Conservation (phyloP, 2,797 vertebrate species). For the Sebastes iracundus region DNA sequence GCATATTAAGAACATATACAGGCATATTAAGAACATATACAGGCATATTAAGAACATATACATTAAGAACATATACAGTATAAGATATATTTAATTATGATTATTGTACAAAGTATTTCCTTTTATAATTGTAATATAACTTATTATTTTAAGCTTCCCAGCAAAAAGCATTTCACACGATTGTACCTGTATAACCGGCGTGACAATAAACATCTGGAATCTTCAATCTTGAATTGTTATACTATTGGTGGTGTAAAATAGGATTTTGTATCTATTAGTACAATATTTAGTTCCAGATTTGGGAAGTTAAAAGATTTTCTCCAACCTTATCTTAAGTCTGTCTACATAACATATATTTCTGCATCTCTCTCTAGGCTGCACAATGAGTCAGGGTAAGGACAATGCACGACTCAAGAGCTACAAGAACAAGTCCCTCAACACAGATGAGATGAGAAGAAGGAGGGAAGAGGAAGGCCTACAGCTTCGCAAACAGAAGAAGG, state of each 20-base stretch:
- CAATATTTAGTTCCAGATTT: neutral
- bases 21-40: too few species aligned
- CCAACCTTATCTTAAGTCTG: neutral
- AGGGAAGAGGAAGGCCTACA: conserved; percentile 97
- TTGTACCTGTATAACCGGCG: too few species aligned
- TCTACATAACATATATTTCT: neutral
- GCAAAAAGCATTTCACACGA: too few species aligned
- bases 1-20: too few species aligned
- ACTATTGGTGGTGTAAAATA: neutral
- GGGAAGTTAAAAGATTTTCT: neutral
- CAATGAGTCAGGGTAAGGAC: conserved; percentile 95
- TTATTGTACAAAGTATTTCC: too few species aligned
- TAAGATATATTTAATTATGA: too few species aligned
- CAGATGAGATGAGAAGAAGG: conserved; percentile 96
- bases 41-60: too few species aligned
- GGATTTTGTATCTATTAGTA: neutral
- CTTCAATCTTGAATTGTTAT: too few species aligned
- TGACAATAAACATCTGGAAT: too few species aligned
- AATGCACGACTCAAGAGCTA: conserved; percentile 98
- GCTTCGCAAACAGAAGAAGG: conserved; percentile 96
- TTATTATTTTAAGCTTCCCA: too few species aligned
- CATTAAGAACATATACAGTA: too few species aligned
- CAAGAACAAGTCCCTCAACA: conserved; percentile 98
- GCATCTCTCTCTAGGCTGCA: conserved; percentile 81
- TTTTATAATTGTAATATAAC: too few species aligned